These are phyloP conservation scores for Aselliscus stoliczkanus DNA, from an alignment of 2,797 vertebrate genomes.

Conservation along the genomic window DNA sequence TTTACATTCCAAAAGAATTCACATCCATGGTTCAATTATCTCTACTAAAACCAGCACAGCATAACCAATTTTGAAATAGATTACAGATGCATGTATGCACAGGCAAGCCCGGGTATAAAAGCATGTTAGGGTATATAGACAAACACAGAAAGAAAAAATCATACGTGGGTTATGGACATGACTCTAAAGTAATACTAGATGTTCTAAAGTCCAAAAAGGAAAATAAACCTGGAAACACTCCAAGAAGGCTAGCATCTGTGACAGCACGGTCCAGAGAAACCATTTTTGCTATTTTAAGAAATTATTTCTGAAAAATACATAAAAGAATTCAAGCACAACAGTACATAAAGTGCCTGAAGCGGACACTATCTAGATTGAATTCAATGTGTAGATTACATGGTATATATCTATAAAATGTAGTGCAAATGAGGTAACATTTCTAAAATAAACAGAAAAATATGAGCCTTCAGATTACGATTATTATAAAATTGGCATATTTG, in stretches of 20 bases:
- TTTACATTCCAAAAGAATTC: neutral
- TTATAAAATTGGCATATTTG: conserved; percentile 44
- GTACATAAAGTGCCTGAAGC: neutral
- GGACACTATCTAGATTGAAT: neutral
- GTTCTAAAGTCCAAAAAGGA: neutral
- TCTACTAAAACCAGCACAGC: neutral
- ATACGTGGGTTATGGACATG: neutral
- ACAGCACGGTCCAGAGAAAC: neutral
- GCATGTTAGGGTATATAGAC: neutral
- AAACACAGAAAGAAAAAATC: neutral
- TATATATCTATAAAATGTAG: neutral
- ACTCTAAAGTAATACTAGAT: neutral
- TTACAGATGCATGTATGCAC: neutral
- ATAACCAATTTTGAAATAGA: neutral
- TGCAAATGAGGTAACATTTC: conserved; percentile 28
- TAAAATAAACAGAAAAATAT: conserved; percentile 22
- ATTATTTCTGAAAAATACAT: conserved; percentile 14
- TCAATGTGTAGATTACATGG: neutral
- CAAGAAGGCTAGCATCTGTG: neutral
- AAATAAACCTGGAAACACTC: neutral
- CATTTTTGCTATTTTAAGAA: conserved; percentile 19
- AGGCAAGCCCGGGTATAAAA: neutral
- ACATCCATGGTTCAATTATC: neutral
- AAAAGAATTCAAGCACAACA: neutral
- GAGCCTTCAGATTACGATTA: neutral